These are phyloP conservation scores for Eristalinus aeneus DNA, from an alignment of 2,888 invertebrate species.

Conservation along the genomic window DNA sequence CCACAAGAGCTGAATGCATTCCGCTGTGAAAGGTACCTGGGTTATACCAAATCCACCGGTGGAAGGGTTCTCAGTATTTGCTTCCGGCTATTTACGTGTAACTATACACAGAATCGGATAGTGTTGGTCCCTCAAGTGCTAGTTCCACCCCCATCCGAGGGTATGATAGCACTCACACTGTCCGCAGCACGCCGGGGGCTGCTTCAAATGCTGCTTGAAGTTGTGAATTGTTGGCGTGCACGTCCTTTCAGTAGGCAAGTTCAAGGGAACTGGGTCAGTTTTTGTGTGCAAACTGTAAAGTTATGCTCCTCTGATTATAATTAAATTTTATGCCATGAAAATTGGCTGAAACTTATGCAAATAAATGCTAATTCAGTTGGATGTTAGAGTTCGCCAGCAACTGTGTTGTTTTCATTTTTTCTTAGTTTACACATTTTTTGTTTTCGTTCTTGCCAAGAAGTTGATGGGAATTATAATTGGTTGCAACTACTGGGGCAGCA, in stretches of 20 bases:
- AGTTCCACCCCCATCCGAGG: background rate
- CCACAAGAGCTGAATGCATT: background rate
- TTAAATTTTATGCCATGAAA: conserved; percentile 53
- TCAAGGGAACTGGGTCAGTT: conserved; percentile 60
- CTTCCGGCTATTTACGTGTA: conserved; percentile 8
- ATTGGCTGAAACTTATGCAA: conserved; percentile 54
- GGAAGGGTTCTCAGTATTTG: background rate
- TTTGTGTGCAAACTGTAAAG: conserved; percentile 32
- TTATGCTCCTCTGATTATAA: conserved; percentile 31
- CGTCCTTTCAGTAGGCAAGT: conserved; percentile 26
- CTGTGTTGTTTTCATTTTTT: background rate
- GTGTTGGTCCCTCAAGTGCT: background rate
- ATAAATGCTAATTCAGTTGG: conserved; percentile 43
- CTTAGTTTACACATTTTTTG: background rate
- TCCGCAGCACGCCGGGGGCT: background rate
- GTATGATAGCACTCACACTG: background rate
- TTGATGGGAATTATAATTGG: conserved; percentile 31
- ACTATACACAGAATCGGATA: background rate
- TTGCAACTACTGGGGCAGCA: background rate
- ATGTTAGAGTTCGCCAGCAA: conserved; percentile 14
- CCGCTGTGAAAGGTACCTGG: background rate
- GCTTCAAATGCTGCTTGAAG: background rate
- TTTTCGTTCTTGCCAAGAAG: background rate
- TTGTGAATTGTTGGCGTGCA: background rate
- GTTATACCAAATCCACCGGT: conserved; percentile 2